These are phyloP conservation scores for Calliscelio sp. DNA, from an alignment of 2,888 invertebrate species.

Conservation along the genomic window DNA sequence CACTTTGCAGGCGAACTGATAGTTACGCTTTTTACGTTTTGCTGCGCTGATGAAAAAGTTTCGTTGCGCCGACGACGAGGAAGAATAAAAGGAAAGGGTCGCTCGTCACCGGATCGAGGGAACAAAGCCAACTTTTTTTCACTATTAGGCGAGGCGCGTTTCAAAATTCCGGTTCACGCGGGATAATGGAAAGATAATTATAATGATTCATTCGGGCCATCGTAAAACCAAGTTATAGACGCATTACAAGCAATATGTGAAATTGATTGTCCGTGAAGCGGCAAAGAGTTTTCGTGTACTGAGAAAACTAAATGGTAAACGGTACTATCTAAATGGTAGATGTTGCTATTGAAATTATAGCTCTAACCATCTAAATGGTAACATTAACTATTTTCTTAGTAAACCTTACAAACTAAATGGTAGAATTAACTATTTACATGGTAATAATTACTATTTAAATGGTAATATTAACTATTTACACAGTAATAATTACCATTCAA, in stretches of 20 bases:
- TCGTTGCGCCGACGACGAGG: constrained; percentile 27
- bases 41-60: constrained; percentile 39
- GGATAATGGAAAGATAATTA: constrained; percentile 50
- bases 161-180: constrained; percentile 32
- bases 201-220: constrained; percentile 32
- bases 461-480: too few relatives aligned
- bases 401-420: too few relatives aligned
- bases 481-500: too few relatives aligned
- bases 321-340: too few relatives aligned
- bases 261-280: constrained; percentile 26
- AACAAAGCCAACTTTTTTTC: constrained; percentile 31
- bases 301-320: too few relatives aligned
- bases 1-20: constrained; percentile 41
- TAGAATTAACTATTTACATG: too few relatives aligned
- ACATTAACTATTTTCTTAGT: too few relatives aligned
- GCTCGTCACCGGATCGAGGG: too few relatives aligned
- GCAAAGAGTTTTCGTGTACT: neutral
- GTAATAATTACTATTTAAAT: too few relatives aligned
- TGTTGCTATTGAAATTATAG: too few relatives aligned
- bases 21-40: constrained; percentile 50
- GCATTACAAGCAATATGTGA: constrained; percentile 7
- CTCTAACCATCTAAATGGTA: too few relatives aligned
- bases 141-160: neutral
- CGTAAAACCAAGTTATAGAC: constrained; percentile 19
- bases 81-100: constrained; percentile 12